These are phyloP conservation scores for Struthidea cinerea DNA, from an alignment of 2,113 vertebrate genomes.

Conservation along the genomic window DNA sequence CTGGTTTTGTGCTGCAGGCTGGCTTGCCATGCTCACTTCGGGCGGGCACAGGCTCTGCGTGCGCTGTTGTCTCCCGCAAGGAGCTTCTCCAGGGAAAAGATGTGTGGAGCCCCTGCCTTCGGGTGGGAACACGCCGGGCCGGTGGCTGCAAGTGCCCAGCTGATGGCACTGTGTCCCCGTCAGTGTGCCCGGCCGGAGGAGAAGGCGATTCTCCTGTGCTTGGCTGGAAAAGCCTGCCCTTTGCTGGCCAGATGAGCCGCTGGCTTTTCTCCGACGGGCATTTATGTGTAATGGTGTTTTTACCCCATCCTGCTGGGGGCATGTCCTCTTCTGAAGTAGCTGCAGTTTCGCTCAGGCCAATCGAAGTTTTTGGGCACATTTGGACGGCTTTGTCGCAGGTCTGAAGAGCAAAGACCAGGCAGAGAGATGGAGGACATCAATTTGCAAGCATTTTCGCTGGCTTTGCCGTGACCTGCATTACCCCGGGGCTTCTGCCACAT, in stretches of 20 bases:
- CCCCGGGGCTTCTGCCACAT: background rate
- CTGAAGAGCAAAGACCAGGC: background rate
- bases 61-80: fast-evolving
- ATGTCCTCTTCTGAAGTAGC: background rate
- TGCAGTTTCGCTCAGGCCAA: background rate
- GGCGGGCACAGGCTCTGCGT: fast-evolving
- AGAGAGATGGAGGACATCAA: background rate
- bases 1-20: background rate
- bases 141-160: background rate
- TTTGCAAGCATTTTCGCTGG: background rate
- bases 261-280: background rate
- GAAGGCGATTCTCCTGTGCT: too few species aligned
- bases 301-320: fast-evolving
- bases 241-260: background rate
- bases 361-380: too few species aligned
- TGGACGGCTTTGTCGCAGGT: background rate
- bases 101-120: background rate
- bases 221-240: background rate
- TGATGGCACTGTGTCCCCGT: background rate
- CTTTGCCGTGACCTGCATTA: background rate
- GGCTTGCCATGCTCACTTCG: background rate
- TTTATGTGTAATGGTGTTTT: background rate
- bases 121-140: background rate
- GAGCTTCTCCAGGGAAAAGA: background rate
- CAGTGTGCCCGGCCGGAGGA: background rate